Evolutionary conservation across 2,797 vertebrate species (phyloP), one percentile per base, ranked within the genome.

Genomic region (Anisognathus igniventris): DNA sequence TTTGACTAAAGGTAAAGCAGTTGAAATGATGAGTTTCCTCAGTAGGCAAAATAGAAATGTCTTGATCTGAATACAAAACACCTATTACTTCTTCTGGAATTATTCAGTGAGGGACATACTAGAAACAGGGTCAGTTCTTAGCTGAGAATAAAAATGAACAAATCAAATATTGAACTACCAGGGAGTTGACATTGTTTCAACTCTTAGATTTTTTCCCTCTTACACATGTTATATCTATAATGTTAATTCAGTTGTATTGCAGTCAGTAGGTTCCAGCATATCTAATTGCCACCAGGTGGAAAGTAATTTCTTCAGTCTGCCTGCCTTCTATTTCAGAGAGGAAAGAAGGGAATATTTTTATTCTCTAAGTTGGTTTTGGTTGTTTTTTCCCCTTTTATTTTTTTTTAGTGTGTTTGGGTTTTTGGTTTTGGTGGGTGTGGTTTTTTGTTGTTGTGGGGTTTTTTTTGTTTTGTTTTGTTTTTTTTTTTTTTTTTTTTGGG

Each of bases 61-160:
- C 35, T 94, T 50, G 3, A 48, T 86, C 53, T 76, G 62, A 80
- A 74, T 66, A 31, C 30, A 45, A 78, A 86, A 23, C 25, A 42
- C 30, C 7, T 57, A 16, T 60, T 94, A 51, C 82, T 93, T 97
- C 79, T 72, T 57, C 44, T 73, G 51, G 25, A 85, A 73, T 82
- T 82, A 71, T 39, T 83, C 31, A 74, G 21, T 0, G 3, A 84
- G 33, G 33, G 33, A 14, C 31, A 27, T 64, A 44, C 7, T 80
- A 54, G 31, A 66, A 73, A 85, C 60, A 73, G 20, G 20, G 39
- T 88, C 31, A 65, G 10, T 82, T 95, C 56, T 64, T 88, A 56
- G 47, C 66, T 89, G n/a, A 84, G 65, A 86, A 89, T 87, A 86
- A 88, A 95, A 94, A 74, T 57, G 45, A 94, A 79, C 60, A 94